Base-by-base conservation (phyloP, 2,888 invertebrate genomes). In the Gibbula magus region DNA sequence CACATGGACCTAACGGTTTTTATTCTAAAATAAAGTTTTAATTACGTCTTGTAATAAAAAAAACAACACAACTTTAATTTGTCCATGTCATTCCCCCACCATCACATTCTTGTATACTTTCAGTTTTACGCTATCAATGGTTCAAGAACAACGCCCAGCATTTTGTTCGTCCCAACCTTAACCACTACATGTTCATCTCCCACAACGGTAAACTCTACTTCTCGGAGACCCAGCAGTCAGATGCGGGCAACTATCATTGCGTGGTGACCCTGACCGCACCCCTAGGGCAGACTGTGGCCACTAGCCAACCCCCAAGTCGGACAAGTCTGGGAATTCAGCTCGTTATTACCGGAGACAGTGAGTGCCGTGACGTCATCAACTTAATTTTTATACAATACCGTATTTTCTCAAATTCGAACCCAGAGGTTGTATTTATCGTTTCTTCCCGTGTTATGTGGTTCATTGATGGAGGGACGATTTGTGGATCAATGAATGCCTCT, bases 181-280 rank as follows among this genome's bases (percentile, higher is more conserved):
- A 98, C 74, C 86, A 86, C 2, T 87, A 92, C 85, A 96, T 98
- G 0, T 98, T 99, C 94, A 97, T 98, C 0, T 98, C 98, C 0
- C 94, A 96, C 89, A 98, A 98, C 94, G 98, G 98, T 56, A 96
- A 97, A 10, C 94, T 99, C 22, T 99, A 99, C 91, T 98, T 99
- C 91, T 97, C 98, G 35, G 96, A 97, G 5, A 94, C 98, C 86
- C 98, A 98, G 93, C 95, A 95, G 54, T 97, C 97, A 79, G 91
- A 91, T 76, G 83, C 83, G 7, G 91, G 89, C 0, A 29, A 61
- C n/a, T 89, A 89, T 74, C 86, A 84, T 75, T 89, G 89, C 75
- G 77, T 87, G 0, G 89, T 88, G 5, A 88, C 87, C 0, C 80
- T 89, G 66, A 81, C 84, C 0, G 81, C 88, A 4, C 80, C 80